phyloP scores from a whole-genome alignment of 2,113 vertebrate species.

The Peromyscus californicus region DNA sequence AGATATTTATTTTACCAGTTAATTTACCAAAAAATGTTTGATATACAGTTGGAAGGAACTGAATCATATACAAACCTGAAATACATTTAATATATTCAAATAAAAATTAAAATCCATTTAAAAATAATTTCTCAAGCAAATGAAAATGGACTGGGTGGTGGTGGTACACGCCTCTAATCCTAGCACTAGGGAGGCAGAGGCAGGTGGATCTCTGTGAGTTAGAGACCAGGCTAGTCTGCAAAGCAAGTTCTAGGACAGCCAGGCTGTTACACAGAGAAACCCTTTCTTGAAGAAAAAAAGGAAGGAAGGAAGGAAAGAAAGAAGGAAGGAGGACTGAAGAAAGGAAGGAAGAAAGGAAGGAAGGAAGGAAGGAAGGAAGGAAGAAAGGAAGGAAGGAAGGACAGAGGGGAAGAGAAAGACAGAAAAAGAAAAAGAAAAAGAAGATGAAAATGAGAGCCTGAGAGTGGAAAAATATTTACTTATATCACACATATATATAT shows the following conservation, averaged over 20 bases:
- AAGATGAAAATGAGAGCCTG: background rate
- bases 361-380: background rate
- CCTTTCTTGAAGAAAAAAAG: background rate
- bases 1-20: background rate
- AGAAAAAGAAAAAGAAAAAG: background rate
- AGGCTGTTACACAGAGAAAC: background rate
- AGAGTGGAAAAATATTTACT: background rate
- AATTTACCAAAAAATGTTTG: background rate
- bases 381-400: background rate
- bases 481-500: background rate
- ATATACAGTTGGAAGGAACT: background rate
- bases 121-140: background rate
- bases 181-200: background rate
- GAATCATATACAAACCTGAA: background rate
- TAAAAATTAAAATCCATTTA: background rate
- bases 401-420: background rate
- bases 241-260: background rate
- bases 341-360: background rate
- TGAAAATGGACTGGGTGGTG: background rate
- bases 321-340: background rate
- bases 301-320: background rate
- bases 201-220: background rate
- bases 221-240: background rate
- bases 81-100: background rate
- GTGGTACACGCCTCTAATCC: background rate